Percentiles rank a stretch among this genome's conserved stretches.
Conservation (phyloP, 2,797 vertebrate genomes). For the Liparis tanakae region DNA sequence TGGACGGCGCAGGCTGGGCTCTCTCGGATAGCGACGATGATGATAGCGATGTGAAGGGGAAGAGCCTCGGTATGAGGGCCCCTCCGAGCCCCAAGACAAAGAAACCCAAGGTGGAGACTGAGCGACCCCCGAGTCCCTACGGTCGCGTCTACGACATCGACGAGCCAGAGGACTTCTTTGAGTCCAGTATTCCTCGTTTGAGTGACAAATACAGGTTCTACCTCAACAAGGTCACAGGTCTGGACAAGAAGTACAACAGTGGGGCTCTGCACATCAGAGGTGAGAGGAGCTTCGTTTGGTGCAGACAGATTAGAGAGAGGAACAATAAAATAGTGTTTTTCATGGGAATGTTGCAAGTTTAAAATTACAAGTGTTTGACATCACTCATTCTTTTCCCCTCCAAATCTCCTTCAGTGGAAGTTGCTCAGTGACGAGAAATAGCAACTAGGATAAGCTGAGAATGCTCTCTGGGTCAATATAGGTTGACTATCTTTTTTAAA, state of each 20-base stretch:
- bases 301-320: background rate
- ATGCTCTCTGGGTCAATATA: background rate
- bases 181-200: conserved; percentile 82
- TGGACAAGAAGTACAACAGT: conserved; percentile 89
- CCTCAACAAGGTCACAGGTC: conserved; percentile 93
- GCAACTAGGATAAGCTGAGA: background rate
- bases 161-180: conserved; percentile 84
- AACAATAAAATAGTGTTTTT: background rate
- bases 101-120: conserved; percentile 61
- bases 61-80: background rate
- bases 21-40: conserved; percentile 92
- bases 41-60: conserved; percentile 37
- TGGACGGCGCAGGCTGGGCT: conserved; percentile 88
- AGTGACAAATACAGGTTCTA: conserved; percentile 91
- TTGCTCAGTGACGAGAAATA: background rate
- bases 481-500: background rate
- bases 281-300: conserved; percentile 58
- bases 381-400: background rate
- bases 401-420: background rate
- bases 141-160: conserved; percentile 69
- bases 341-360: background rate
- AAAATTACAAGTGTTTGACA: background rate
- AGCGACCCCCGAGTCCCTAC: conserved; percentile 65
- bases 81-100: conserved; percentile 35
- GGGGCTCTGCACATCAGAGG: conserved; percentile 95